These are phyloP conservation scores for Zaprionus lineosus DNA, from an alignment of 2,888 invertebrate species.

Conservation along the genomic window DNA sequence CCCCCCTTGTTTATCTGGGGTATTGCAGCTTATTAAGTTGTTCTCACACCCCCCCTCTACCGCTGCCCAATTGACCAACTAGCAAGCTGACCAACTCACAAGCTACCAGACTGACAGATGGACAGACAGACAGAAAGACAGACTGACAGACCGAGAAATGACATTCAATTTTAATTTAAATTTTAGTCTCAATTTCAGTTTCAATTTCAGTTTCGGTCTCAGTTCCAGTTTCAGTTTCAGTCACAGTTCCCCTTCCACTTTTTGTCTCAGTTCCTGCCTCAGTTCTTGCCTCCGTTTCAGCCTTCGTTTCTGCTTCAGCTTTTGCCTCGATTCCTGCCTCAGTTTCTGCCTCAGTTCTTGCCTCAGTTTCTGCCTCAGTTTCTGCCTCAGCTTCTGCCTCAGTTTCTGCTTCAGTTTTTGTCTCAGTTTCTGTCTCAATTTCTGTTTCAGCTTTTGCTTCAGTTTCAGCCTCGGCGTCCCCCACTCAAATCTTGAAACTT, in stretches of 20 bases:
- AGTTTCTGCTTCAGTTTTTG: neutral
- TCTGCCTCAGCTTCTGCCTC: neutral
- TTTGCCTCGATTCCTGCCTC: neutral
- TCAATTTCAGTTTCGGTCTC: constrained; percentile 19
- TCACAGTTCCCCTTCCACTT: constrained; percentile 3
- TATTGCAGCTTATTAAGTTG: constrained; percentile 40
- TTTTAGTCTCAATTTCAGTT: constrained; percentile 23
- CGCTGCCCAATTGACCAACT: constrained; percentile 30
- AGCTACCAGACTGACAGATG: neutral
- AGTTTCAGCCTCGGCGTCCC: constrained; percentile 1
- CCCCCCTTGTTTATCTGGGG: neutral
- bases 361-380: neutral
- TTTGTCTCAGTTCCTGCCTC: neutral
- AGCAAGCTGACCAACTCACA: constrained; percentile 16
- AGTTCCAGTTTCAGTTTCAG: constrained; percentile 7
- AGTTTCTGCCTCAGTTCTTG: neutral
- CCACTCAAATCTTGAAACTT: neutral
- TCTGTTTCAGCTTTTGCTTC: neutral
- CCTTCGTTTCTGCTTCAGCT: neutral
- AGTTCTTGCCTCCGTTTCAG: neutral
- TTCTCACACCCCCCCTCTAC: constrained; percentile 30
- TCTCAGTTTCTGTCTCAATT: neutral
- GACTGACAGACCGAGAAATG: constrained; percentile 4
- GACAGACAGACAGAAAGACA: constrained; percentile 13
- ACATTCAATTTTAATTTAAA: neutral